Conservation (phyloP, 2,113 vertebrate species). For the Myotis davidii region DNA sequence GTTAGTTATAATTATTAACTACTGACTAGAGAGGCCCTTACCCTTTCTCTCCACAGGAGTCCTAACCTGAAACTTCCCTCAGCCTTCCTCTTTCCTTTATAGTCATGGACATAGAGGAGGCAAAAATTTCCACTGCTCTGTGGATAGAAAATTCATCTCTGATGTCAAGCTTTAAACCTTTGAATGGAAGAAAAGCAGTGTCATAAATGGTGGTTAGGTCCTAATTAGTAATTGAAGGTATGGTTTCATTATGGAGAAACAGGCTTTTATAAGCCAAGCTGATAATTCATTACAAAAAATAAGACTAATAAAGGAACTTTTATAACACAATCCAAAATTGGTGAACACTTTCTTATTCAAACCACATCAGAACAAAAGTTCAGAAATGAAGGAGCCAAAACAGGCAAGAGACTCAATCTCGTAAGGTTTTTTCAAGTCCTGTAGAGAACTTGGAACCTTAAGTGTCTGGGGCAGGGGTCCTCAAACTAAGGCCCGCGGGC, state of each 20-base stretch:
- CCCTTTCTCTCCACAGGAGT: not conserved
- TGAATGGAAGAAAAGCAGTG: not conserved
- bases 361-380: not conserved
- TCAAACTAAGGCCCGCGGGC: too few relatives aligned
- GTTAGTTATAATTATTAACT: not conserved
- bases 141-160: slow-evolving; percentile 23
- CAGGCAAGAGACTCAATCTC: not conserved
- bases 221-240: not conserved
- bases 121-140: not conserved
- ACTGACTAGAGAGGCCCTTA: not conserved
- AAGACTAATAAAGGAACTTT: not conserved
- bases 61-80: not conserved
- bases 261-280: slow-evolving; percentile 13
- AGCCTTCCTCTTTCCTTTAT: not conserved
- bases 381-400: not conserved
- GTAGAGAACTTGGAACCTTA: not conserved
- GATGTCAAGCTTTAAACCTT: slow-evolving; percentile 25
- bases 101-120: not conserved
- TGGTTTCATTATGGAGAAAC: not conserved
- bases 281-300: not conserved
- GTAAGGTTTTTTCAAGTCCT: slow-evolving; percentile 10
- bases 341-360: slow-evolving; percentile 32
- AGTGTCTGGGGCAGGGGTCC: not conserved
- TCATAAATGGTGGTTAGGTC: not conserved
- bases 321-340: not conserved